Evolutionary conservation across 2,888 invertebrate genomes (phyloP).

Genomic region (Ceraclea dissimilis): DNA sequence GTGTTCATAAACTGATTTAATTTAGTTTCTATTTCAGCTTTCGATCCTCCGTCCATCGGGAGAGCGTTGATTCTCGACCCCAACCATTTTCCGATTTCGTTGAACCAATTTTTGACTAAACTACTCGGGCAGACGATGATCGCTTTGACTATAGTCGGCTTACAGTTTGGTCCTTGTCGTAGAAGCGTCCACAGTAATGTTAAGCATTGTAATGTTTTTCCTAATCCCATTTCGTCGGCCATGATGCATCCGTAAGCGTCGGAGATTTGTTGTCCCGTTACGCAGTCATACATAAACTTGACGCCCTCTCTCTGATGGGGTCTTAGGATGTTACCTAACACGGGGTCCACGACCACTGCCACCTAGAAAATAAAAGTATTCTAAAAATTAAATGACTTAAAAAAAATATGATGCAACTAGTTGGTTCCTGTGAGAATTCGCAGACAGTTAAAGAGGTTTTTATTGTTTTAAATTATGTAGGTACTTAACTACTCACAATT

Average conservation of each 20-base stretch:
- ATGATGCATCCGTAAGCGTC: conserved; percentile 92
- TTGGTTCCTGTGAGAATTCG: no score
- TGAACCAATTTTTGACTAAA: conserved; percentile 98
- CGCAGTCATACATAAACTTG: conserved; percentile 98
- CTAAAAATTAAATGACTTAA: no score
- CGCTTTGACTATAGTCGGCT: conserved; percentile 83
- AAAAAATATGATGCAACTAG: no score
- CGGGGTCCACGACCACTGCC: conserved; percentile 96
- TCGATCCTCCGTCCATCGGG: conserved; percentile 81
- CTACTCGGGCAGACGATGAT: conserved; percentile 97
- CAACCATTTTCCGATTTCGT: conserved; percentile 97
- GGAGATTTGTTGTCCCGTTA: conserved; percentile 83
- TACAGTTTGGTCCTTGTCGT: conserved; percentile 86
- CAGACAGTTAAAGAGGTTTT: no score
- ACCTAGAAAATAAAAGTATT: conserved; percentile 49
- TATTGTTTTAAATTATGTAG: no score
- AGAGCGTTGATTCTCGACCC: conserved; percentile 72
- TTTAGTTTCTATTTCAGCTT: conserved; percentile 76
- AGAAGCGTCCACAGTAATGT: conserved; percentile 91
- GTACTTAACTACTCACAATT: no score
- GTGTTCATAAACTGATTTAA: conserved; percentile 79
- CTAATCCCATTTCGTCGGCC: conserved; percentile 99
- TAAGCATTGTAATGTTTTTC: conserved; percentile 97
- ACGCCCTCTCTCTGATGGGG: conserved; percentile 99
- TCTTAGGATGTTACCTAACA: conserved; percentile 78